phyloP scores from a whole-genome alignment of 2,888 invertebrate genomes.

The Eristalis tenax region DNA sequence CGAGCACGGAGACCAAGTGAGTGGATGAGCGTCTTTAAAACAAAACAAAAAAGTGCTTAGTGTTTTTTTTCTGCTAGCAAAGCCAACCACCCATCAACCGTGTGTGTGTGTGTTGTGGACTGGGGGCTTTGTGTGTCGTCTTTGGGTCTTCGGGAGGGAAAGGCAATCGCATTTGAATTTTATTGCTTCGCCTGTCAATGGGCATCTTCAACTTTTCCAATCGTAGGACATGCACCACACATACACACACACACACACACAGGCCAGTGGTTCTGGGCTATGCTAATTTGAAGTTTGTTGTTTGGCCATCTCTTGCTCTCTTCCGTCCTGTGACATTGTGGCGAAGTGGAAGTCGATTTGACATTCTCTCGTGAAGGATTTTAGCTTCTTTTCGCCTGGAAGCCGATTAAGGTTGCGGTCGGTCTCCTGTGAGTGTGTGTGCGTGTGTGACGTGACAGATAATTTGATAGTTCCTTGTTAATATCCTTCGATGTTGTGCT shows the following conservation, averaged over 20 bases:
- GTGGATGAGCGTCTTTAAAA: constrained; percentile 19
- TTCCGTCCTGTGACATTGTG: neutral
- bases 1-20: constrained; percentile 3
- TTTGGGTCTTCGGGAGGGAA: constrained; percentile 68
- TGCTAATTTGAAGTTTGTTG: constrained; percentile 68
- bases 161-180: constrained; percentile 80
- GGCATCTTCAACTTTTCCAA: constrained; percentile 73
- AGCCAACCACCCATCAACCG: neutral
- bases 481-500: constrained; percentile 36
- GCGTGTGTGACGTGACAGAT: constrained; percentile 48
- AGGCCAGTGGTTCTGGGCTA: constrained; percentile 69
- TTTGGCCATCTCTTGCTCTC: constrained; percentile 38
- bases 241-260: constrained; percentile 6
- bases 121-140: constrained; percentile 49
- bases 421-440: constrained; percentile 3
- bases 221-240: constrained; percentile 57
- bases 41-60: constrained; percentile 41
- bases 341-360: constrained; percentile 66
- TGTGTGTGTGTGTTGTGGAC: neutral
- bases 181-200: constrained; percentile 79
- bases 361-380: constrained; percentile 45
- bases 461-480: constrained; percentile 64
- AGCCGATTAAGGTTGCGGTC: constrained; percentile 44
- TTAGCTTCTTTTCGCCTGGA: constrained; percentile 9
- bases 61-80: constrained; percentile 14